Evolutionary conservation across 2,888 invertebrate genomes (phyloP).

Genomic region (Drepana falcataria): DNA sequence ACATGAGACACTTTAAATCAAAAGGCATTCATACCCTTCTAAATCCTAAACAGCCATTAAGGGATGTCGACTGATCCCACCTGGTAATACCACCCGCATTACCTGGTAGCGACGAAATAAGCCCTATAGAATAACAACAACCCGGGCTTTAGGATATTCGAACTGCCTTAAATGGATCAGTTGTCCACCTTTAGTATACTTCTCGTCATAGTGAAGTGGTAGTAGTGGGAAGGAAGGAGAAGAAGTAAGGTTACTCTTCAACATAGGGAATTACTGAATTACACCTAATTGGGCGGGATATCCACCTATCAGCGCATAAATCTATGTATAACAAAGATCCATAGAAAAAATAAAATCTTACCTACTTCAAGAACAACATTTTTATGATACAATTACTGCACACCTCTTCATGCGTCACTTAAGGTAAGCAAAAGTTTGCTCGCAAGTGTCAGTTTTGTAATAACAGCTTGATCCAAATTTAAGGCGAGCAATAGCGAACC

Average conservation of each 20-base stretch:
- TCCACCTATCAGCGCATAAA: no score
- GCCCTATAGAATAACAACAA: slow-evolving; percentile 17
- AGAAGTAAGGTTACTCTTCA: no score
- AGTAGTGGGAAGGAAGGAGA: no score
- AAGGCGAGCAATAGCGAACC: slow-evolving; percentile 25
- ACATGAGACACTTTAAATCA: neutral
- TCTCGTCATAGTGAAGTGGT: neutral
- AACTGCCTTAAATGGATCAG: slow-evolving; percentile 11
- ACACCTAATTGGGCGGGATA: no score
- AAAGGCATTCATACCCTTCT: slow-evolving; percentile 5
- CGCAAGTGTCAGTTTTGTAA: slow-evolving; percentile 27
- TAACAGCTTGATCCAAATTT: slow-evolving; percentile 39
- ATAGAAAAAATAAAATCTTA: no score
- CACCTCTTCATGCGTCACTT: no score
- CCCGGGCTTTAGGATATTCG: slow-evolving; percentile 8
- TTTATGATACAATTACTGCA: no score
- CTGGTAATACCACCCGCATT: slow-evolving; percentile 2
- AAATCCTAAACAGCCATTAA: slow-evolving; percentile 14
- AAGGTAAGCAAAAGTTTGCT: neutral
- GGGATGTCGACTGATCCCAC: slow-evolving; percentile 9
- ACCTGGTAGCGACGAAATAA: slow-evolving; percentile 11
- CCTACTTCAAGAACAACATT: no score
- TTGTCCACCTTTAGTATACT: neutral
- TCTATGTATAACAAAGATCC: no score
- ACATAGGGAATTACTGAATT: no score